phyloP scores from a whole-genome alignment of 2,888 invertebrate genomes.

The Hyppa rectilinea region DNA sequence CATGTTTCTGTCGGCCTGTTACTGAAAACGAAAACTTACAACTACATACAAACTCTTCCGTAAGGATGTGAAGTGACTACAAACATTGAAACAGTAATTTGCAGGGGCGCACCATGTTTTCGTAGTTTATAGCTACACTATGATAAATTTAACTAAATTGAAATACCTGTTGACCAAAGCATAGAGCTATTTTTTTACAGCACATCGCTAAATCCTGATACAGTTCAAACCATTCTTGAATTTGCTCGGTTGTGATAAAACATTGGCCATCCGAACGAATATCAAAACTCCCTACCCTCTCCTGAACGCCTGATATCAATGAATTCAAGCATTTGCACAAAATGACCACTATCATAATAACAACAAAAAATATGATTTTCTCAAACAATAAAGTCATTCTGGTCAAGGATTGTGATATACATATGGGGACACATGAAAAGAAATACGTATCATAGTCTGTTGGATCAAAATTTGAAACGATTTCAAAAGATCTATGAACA shows the following conservation, averaged over 20 bases:
- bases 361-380: not conserved
- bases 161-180: no score
- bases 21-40: no score
- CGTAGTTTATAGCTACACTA: no score
- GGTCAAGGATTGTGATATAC: not conserved
- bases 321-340: slow-evolving; percentile 12
- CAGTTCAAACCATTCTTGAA: slow-evolving; percentile 16
- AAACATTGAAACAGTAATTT: no score
- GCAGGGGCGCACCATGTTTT: no score
- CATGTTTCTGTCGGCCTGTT: no score
- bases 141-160: no score
- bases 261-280: not conserved
- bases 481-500: not conserved
- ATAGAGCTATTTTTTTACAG: not conserved
- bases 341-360: not conserved
- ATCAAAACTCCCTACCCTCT: not conserved
- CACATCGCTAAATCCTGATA: slow-evolving; percentile 18
- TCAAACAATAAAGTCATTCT: not conserved
- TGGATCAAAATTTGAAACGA: not conserved
- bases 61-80: no score
- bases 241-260: slow-evolving; percentile 14
- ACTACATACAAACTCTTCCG: no score
- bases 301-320: not conserved
- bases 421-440: not conserved
- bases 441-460: not conserved